Base-by-base conservation (phyloP, 2,888 invertebrate species). In the Pantelozetes paolii region DNA sequence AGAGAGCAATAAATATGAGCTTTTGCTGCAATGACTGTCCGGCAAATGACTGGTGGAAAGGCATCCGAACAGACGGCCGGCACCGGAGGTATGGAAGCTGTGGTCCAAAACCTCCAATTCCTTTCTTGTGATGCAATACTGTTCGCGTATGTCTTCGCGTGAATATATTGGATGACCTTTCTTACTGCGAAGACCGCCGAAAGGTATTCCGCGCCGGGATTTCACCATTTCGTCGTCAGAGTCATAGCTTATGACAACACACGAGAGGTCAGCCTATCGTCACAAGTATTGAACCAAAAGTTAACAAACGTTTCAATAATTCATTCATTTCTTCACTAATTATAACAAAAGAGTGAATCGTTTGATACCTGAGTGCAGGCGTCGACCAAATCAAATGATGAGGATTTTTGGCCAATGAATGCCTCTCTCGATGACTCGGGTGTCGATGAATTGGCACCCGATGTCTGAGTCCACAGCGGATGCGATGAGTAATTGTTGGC, bases 121-220 rank as follows among this genome's bases (percentile, higher is more conserved):
- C 81, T 92, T 89, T 84, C 90, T 91, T 82, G 90, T 93, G 84
- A 94, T 91, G 85, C 94, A 94, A 85, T 94, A 94, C 84, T 94
- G 94, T 82, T 94, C 94, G 79, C 78, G 87, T 83, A 94, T 93
- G 85, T 91, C 91, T 84, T 91, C 86, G 81, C 92, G 90, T 76
- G 92, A 92, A 85, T 94, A 94, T 71, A 81, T 79, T 67, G 82
- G 81, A 62, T 80, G 80, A 50, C 80, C 78, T 70, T 79, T 79
- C 69, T 78, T 79, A 59, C 75, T 77, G 23, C 77, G 74, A 54
- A 76, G 74, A 70, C 75, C 64, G 26, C 75, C 74, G 59, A 76
- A 74, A 28, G 73, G 69, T 36, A 67, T 50, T 70, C 67, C 69
- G 71, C 78, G 77, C 26, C 87, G 85, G 81, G 89, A 85, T 80